Evolutionary conservation across 1,140 invertebrate species (phyloP).

Genomic region (Kradibia gibbosae): DNA sequence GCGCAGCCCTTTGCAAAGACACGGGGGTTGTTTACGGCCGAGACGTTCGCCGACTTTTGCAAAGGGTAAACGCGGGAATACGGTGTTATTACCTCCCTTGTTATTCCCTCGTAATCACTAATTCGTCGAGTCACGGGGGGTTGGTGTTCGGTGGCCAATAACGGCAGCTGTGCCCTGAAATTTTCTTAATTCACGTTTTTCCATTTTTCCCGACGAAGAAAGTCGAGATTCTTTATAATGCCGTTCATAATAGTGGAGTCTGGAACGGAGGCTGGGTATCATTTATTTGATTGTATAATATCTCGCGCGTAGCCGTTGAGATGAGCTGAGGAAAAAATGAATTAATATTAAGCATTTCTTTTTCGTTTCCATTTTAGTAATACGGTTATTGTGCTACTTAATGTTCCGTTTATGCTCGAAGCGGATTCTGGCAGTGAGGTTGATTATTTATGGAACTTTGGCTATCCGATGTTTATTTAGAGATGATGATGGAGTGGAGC

Average conservation of each 20-base stretch:
- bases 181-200: constrained; percentile 49
- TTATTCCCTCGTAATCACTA: constrained; percentile 15
- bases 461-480: background rate
- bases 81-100: constrained; percentile 15
- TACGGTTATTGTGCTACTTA: constrained; percentile 30
- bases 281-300: constrained; percentile 51
- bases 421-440: background rate
- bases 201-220: constrained; percentile 31
- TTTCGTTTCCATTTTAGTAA: constrained; percentile 16
- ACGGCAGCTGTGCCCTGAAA: constrained; percentile 8
- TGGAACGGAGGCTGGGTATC: constrained; percentile 36
- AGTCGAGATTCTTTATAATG: constrained; percentile 44
- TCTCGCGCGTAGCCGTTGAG: constrained; percentile 20
- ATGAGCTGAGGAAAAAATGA: constrained; percentile 19
- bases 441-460: background rate
- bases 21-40: background rate
- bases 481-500: background rate
- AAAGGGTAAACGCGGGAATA: background rate
- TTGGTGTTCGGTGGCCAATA: background rate
- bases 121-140: constrained; percentile 2
- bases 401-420: background rate
- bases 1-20: background rate
- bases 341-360: constrained; percentile 37
- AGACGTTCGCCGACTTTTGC: background rate
- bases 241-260: constrained; percentile 35